phyloP scores from a whole-genome alignment of 1,140 invertebrate genomes.

The Bombus affinis region DNA sequence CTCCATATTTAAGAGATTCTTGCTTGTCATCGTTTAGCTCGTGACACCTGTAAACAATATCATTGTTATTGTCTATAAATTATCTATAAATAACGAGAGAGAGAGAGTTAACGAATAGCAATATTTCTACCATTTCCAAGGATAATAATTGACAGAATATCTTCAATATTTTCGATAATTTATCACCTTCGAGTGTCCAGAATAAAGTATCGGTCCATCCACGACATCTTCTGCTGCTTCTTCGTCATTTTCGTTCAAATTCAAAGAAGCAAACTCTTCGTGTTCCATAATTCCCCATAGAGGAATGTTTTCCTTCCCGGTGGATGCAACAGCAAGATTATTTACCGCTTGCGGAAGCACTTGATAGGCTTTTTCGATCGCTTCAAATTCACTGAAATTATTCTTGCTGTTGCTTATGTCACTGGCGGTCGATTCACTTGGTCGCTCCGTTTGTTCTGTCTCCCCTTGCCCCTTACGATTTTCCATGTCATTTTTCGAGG shows the following conservation, averaged over 20 bases:
- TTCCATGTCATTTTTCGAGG: background rate
- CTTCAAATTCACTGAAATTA: constrained; percentile 56
- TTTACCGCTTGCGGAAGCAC: constrained; percentile 81
- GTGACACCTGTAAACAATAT: constrained; percentile 74
- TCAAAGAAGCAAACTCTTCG: constrained; percentile 71
- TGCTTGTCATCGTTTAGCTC: constrained; percentile 74
- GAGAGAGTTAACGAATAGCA: background rate
- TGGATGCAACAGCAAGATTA: constrained; percentile 77
- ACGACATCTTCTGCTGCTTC: constrained; percentile 43
- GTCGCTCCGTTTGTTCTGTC: background rate
- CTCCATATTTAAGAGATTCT: background rate
- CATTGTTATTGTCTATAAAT: background rate
- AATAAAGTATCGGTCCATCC: constrained; percentile 70
- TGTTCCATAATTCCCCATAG: constrained; percentile 81
- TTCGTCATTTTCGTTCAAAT: constrained; percentile 47
- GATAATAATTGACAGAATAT: background rate
- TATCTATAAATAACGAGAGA: background rate
- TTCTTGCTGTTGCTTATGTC: background rate
- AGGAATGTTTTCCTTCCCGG: constrained; percentile 74
- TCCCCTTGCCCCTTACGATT: constrained; percentile 29
- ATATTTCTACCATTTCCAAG: too few relatives aligned
- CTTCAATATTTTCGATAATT: background rate
- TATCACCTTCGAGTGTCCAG: constrained; percentile 77
- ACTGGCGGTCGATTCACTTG: background rate
- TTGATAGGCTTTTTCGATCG: constrained; percentile 78